These are phyloP conservation scores for Altica lythri DNA, from an alignment of 2,888 invertebrate genomes.

Conservation along the genomic window DNA sequence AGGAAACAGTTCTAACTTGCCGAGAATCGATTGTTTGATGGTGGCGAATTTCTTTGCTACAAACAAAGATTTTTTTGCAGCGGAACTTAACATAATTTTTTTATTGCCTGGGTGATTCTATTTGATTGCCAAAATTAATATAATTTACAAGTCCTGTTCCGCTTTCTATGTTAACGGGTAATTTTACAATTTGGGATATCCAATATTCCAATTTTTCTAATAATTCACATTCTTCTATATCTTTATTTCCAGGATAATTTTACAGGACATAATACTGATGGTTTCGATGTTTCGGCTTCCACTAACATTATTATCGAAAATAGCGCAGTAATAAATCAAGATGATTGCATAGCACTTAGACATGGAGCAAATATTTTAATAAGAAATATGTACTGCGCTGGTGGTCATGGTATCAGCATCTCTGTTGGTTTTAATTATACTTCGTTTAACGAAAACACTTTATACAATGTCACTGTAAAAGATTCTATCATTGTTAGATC, in stretches of 20 bases:
- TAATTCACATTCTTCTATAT: too few species aligned
- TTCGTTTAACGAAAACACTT: slow-evolving; percentile 22
- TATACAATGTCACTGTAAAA: slow-evolving; percentile 28
- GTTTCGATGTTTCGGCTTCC: slow-evolving; percentile 34
- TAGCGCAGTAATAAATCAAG: slow-evolving; percentile 37
- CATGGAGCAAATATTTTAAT: slow-evolving; percentile 32
- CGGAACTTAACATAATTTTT: too few species aligned
- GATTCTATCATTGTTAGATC: slow-evolving; percentile 27
- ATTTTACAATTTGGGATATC: too few species aligned
- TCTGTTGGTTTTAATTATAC: slow-evolving; percentile 34
- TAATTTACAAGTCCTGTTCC: too few species aligned
- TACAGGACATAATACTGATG: slow-evolving; percentile 37
- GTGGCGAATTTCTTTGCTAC: too few species aligned
- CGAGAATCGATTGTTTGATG: too few species aligned
- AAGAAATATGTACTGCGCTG: slow-evolving; percentile 34
- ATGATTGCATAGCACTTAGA: slow-evolving; percentile 39
- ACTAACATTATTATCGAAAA: slow-evolving; percentile 32
- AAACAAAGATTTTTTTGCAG: too few species aligned
- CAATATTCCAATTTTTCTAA: too few species aligned
- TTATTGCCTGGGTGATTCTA: too few species aligned
- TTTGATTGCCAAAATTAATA: too few species aligned
- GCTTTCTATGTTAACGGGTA: too few species aligned
- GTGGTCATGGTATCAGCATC: slow-evolving; percentile 39
- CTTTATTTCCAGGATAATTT: slow-evolving; percentile 22
- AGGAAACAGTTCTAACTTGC: too few species aligned